phyloP scores from a whole-genome alignment of 2,797 vertebrate species.

The Steatocranus sp. region DNA sequence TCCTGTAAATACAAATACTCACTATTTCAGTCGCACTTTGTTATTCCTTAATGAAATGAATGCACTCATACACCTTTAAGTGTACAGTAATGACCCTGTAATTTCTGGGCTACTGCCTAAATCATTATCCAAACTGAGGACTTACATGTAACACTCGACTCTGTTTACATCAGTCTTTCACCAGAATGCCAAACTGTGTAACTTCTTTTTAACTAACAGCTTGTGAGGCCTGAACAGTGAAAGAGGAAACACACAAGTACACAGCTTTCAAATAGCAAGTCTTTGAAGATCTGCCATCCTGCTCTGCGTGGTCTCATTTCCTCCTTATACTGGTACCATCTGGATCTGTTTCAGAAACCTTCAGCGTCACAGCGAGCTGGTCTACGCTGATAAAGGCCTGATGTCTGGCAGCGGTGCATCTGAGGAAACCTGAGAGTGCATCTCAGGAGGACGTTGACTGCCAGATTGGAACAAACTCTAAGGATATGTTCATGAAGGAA shows the following conservation, averaged over 20 bases:
- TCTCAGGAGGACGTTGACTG: slow-evolving; percentile 6
- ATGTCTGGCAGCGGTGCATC: slow-evolving; percentile 28
- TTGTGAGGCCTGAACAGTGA: slow-evolving; percentile 21
- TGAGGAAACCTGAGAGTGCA: slow-evolving; percentile 46
- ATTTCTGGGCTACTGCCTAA: neutral
- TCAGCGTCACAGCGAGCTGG: slow-evolving; percentile 36
- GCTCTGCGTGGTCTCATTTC: slow-evolving; percentile 33
- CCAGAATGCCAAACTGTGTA: slow-evolving; percentile 17
- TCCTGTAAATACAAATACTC: neutral
- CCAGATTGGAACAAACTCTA: slow-evolving; percentile 34
- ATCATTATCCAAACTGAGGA: neutral
- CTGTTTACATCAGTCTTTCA: slow-evolving; percentile 21
- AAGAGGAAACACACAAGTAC: slow-evolving; percentile 38
- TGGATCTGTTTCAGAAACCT: slow-evolving; percentile 55
- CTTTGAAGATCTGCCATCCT: slow-evolving; percentile 54
- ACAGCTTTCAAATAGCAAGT: slow-evolving; percentile 42
- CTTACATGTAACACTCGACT: neutral
- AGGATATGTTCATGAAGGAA: slow-evolving; percentile 19
- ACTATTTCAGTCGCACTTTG: neutral
- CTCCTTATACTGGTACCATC: slow-evolving; percentile 52
- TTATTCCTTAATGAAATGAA: neutral
- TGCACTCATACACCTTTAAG: neutral
- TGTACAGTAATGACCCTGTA: neutral
- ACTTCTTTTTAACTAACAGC: slow-evolving; percentile 17
- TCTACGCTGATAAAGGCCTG: slow-evolving; percentile 45